These are phyloP conservation scores for Ditula angustiorana DNA, from an alignment of 2,888 invertebrate genomes.

Conservation along the genomic window DNA sequence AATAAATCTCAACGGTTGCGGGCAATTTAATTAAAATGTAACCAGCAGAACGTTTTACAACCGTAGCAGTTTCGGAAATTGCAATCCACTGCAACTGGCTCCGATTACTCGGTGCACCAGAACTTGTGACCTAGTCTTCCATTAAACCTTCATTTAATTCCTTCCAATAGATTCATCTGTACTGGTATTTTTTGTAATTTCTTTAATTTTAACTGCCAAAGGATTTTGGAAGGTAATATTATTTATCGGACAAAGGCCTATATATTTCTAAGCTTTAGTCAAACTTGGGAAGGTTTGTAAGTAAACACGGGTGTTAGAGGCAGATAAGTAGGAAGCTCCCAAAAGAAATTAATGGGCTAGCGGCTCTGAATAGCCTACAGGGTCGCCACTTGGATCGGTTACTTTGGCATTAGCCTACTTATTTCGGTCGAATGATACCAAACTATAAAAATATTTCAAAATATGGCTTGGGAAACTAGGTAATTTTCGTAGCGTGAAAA, in stretches of 20 bases:
- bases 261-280: slow-evolving; percentile 8
- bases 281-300: slow-evolving; percentile 3
- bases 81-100: slow-evolving; percentile 2
- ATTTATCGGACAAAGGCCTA: slow-evolving; percentile 5
- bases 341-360: slow-evolving; percentile 18
- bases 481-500: too few relatives aligned
- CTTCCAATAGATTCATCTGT: too few relatives aligned
- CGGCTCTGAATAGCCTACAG: slow-evolving; percentile 5
- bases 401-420: not conserved
- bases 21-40: slow-evolving; percentile 8
- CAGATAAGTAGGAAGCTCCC: slow-evolving; percentile 17
- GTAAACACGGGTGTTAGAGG: slow-evolving; percentile 21
- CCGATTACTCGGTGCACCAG: not conserved
- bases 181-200: not conserved
- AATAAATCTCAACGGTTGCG: slow-evolving; percentile 11
- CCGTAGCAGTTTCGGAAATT: slow-evolving; percentile 10
- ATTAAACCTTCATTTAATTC: not conserved
- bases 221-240: not conserved
- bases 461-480: too few relatives aligned
- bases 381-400: slow-evolving; percentile 3
- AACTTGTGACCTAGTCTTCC: not conserved
- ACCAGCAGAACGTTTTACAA: slow-evolving; percentile 10
- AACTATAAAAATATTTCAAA: not conserved
- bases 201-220: too few relatives aligned
- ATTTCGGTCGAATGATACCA: not conserved